Conservation (phyloP, 2,888 invertebrate genomes). For the Nephrotoma flavescens region DNA sequence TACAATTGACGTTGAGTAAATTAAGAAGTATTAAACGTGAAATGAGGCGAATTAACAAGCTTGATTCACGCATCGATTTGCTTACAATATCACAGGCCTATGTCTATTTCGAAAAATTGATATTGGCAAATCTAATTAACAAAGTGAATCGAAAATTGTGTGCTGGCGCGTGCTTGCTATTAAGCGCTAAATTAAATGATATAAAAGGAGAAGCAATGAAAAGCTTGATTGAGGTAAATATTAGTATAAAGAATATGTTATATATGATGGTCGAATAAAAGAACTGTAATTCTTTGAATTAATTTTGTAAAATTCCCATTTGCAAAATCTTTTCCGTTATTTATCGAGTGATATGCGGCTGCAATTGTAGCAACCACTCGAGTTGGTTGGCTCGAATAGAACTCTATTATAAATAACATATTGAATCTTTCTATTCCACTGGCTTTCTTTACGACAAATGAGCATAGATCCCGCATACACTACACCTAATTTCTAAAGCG, state of each 20-base stretch:
- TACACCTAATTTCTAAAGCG: too few species aligned
- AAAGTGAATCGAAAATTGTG: conserved; percentile 92
- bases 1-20: conserved; percentile 90
- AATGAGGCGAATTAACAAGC: conserved; percentile 82
- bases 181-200: conserved; percentile 95
- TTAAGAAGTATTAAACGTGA: conserved; percentile 90
- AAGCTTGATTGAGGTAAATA: conserved; percentile 68
- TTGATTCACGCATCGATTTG: conserved; percentile 70
- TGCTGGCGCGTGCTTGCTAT: conserved; percentile 83
- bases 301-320: too few species aligned
- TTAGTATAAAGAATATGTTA: not conserved
- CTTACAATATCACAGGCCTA: conserved; percentile 91
- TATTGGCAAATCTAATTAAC: conserved; percentile 79
- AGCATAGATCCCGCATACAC: too few species aligned
- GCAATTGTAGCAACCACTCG: too few species aligned
- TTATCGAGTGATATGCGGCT: too few species aligned
- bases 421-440: too few species aligned
- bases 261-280: too few species aligned
- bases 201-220: conserved; percentile 82
- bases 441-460: too few species aligned
- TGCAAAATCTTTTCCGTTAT: too few species aligned
- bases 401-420: too few species aligned
- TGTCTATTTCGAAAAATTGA: conserved; percentile 96
- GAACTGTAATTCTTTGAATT: too few species aligned
- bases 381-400: too few species aligned